Percentiles rank a stretch among this genome's conserved stretches.
These are phyloP conservation scores for Nineta flava DNA, from an alignment of 2,888 invertebrate genomes.

Conservation along the genomic window DNA sequence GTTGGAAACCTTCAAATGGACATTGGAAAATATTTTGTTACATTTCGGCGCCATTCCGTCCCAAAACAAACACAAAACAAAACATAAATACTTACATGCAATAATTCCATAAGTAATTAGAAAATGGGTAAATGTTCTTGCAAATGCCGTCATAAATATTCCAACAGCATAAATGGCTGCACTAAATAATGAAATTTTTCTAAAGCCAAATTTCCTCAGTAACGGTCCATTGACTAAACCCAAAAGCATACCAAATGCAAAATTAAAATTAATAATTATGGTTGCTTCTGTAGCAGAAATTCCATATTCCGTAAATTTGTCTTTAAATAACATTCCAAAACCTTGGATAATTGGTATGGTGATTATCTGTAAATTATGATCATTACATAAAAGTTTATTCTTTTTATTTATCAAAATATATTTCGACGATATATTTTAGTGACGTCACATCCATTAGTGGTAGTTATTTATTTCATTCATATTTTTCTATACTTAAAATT, in stretches of 20 bases:
- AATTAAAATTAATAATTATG: constrained; percentile 46
- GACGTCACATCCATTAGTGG: background rate
- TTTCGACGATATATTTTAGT: background rate
- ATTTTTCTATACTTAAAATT: background rate
- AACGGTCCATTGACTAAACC: constrained; percentile 50
- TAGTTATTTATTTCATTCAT: background rate
- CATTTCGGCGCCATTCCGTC: too few relatives aligned
- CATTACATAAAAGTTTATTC: background rate
- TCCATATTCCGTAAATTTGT: constrained; percentile 37
- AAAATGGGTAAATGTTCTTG: constrained; percentile 38
- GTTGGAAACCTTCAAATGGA: too few relatives aligned
- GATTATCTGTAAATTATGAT: constrained; percentile 20
- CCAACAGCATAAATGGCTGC: constrained; percentile 37
- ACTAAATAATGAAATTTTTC: constrained; percentile 44
- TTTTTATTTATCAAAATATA: too few relatives aligned
- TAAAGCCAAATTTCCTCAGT: constrained; percentile 41
- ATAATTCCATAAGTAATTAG: constrained; percentile 50
- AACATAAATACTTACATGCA: constrained; percentile 38
- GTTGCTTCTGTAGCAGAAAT: constrained; percentile 43
- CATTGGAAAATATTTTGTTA: too few relatives aligned
- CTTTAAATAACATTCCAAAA: constrained; percentile 51
- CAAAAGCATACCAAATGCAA: constrained; percentile 48
- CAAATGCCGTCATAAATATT: constrained; percentile 39
- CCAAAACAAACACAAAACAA: too few relatives aligned
- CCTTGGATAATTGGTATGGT: constrained; percentile 41